phyloP scores from a whole-genome alignment of 1,140 invertebrate species.

The Mya arenaria region DNA sequence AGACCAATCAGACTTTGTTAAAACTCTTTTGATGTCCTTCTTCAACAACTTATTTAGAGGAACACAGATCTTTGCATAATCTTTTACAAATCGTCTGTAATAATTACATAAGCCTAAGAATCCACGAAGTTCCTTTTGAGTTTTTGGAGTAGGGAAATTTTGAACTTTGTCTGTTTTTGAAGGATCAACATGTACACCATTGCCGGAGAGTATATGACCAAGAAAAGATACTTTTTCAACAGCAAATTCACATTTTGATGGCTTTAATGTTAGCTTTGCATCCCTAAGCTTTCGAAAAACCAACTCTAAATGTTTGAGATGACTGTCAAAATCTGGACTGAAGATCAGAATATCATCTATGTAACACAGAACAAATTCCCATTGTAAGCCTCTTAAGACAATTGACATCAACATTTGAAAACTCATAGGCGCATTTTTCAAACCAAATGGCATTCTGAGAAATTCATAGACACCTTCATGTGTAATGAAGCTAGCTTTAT shows the following conservation, averaged over 20 bases:
- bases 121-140: conserved; percentile 74
- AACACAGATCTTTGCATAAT: conserved; percentile 73
- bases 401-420: conserved; percentile 55
- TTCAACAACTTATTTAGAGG: conserved; percentile 70
- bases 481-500: conserved; percentile 59
- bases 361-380: conserved; percentile 54
- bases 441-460: conserved; percentile 54
- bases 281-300: conserved; percentile 61
- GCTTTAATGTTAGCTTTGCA: conserved; percentile 52
- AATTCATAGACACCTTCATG: conserved; percentile 55
- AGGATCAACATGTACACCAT: conserved; percentile 45
- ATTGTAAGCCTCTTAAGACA: conserved; percentile 25
- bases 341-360: conserved; percentile 66
- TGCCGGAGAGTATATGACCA: conserved; percentile 51
- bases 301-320: conserved; percentile 51
- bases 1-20: conserved; percentile 43
- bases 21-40: conserved; percentile 35
- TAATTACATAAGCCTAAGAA: conserved; percentile 82
- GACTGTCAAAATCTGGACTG: conserved; percentile 50
- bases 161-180: conserved; percentile 33
- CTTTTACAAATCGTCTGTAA: conserved; percentile 76
- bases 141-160: conserved; percentile 64
- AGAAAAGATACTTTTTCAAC: conserved; percentile 47
- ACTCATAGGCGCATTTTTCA: conserved; percentile 26
- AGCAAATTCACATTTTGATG: conserved; percentile 53